A percentile compares a stretch with the other conserved stretches of the same genome.
Conservation (phyloP, 2,797 vertebrate genomes). For the Kryptopterus vitreolus region DNA sequence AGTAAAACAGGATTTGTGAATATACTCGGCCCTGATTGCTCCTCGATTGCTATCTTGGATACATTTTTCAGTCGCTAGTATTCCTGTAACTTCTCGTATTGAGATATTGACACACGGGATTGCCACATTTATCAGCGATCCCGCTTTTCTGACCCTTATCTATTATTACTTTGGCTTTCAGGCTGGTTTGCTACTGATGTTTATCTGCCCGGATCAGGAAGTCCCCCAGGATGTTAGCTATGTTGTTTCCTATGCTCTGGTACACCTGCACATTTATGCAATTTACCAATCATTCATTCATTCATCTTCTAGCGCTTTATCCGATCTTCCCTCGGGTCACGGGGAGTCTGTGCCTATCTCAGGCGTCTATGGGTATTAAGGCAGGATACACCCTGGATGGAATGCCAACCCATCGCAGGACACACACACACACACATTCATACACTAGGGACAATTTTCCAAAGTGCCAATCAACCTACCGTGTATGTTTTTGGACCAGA, state of each 20-base stretch:
- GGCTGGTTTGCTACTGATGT: not conserved
- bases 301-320: no score
- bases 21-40: not conserved
- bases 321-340: no score
- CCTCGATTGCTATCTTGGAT: not conserved
- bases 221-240: not conserved
- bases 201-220: not conserved
- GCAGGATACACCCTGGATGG: no score
- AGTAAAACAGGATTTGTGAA: not conserved
- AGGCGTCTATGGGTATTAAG: no score
- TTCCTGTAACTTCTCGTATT: slow-evolving; percentile 2
- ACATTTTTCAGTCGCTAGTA: not conserved
- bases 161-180: not conserved
- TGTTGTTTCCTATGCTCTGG: not conserved
- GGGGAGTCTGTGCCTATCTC: no score
- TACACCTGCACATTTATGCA: slow-evolving; percentile 14
- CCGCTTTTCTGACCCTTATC: not conserved
- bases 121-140: not conserved
- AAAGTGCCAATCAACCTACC: no score
- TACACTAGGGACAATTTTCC: no score
- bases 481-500: no score
- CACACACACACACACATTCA: no score
- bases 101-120: not conserved
- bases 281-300: slow-evolving; percentile 5
- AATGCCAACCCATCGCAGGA: no score